Percentiles rank a stretch among this genome's conserved stretches.
phyloP scores from a whole-genome alignment of 2,113 vertebrate species.

The Catharus fuscescens region DNA sequence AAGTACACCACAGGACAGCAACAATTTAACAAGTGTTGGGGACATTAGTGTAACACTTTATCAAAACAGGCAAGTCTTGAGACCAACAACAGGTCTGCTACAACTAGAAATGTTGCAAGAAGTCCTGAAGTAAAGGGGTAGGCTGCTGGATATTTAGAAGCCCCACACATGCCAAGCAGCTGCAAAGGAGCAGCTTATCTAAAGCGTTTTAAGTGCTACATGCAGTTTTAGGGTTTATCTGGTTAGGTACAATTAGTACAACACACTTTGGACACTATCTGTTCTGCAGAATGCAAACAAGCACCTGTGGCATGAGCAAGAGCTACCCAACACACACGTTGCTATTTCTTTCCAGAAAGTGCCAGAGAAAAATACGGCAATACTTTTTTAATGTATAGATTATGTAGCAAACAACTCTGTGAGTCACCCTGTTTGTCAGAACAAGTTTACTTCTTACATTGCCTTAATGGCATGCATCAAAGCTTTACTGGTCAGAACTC shows the following conservation, averaged over 20 bases:
- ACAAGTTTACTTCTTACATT: background rate
- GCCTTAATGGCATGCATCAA: background rate
- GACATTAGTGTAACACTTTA: background rate
- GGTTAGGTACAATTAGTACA: background rate
- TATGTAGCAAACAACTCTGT: background rate
- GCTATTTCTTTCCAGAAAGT: background rate
- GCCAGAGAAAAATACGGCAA: background rate
- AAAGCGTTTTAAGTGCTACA: background rate
- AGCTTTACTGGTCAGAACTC: background rate
- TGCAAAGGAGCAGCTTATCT: background rate
- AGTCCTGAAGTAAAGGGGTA: background rate
- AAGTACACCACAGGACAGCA: background rate
- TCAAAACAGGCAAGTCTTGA: background rate
- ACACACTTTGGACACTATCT: background rate
- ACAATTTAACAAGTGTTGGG: background rate
- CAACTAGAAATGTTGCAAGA: background rate
- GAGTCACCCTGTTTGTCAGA: background rate
- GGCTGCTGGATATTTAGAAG: background rate
- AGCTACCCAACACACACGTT: accelerated
- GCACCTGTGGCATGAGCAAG: background rate
- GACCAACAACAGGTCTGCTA: background rate
- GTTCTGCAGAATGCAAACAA: background rate
- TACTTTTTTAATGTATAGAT: background rate
- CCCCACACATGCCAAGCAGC: background rate
- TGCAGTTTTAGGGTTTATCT: background rate